These are phyloP conservation scores for Podarcis raffonei DNA, from an alignment of 2,113 vertebrate species.

Conservation along the genomic window DNA sequence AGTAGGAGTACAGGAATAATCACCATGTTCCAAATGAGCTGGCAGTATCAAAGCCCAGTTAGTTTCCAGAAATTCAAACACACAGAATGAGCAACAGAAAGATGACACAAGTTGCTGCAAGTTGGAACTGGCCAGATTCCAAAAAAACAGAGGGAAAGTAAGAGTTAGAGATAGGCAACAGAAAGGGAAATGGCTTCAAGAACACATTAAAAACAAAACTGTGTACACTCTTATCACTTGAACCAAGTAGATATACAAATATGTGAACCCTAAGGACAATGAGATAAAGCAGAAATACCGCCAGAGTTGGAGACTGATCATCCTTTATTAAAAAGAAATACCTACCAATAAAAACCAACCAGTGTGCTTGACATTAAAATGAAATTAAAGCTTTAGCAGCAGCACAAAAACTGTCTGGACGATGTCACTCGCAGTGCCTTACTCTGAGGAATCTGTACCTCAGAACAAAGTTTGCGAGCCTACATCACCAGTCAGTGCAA, in stretches of 20 bases:
- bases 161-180: not conserved
- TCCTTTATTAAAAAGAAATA: not conserved
- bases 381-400: not conserved
- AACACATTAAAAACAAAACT: not conserved
- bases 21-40: conserved; percentile 4
- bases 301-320: not conserved
- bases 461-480: too few relatives aligned
- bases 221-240: not conserved
- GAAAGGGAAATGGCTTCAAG: not conserved
- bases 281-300: not conserved
- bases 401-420: too few relatives aligned
- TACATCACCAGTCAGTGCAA: too few relatives aligned
- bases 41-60: conserved; percentile 1
- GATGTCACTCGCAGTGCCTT: too few relatives aligned
- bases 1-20: conserved; percentile 3
- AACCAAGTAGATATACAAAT: not conserved
- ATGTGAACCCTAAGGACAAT: not conserved
- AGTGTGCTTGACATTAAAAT: not conserved
- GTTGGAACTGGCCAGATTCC: not conserved
- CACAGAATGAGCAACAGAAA: not conserved
- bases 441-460: too few relatives aligned
- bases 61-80: not conserved
- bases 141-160: not conserved
- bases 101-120: not conserved
- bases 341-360: not conserved